Evolutionary conservation across 2,113 vertebrate genomes (phyloP), one percentile per base, ranked within the genome.

Genomic region (Engystomops pustulosus): DNA sequence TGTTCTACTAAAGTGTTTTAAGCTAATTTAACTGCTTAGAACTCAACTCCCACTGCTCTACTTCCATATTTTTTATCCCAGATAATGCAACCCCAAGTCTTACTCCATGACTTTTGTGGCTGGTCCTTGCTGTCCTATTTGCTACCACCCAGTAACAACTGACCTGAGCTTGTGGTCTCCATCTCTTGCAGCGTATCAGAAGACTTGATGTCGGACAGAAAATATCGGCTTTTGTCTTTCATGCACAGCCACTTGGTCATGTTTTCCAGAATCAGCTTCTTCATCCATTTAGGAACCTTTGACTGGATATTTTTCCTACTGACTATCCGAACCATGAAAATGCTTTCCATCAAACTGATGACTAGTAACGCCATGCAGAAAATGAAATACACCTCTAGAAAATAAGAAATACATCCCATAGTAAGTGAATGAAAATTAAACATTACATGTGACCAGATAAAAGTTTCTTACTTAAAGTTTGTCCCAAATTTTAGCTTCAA

Each of bases 301-400:
- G 93, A 92, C 91, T 98, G 97, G 83, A 98, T 91, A 81, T 99
- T 96, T 81, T 98, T 96, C 82, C 96, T 96, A 89, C 98, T 96
- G 18, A 98, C 96, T 90, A 99, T 88, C 36, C 95, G 90, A 74
- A 99, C 96, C 0, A 99, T 98, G 88, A 99, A 87, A 86, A 98
- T 97, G 1, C 96, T 99, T 89, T 99, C 97, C 0, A 92, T 95
- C 84, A 99, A 90, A 89, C 98, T 99, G 91, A 99, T 94, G 84
- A 99, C 97, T 9, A 99, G 92, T 80, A 99, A 90, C 0, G 97
- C 97, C 98, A 99, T 99, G 91, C 98, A 99, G 34, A 99, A 97
- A 67, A 99, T 93, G 0, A 99, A 99, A 88, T 99, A 99, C 86
- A 96, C 90, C 5, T 96, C 98, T 99, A 88, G n/a, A 0, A 65